These are phyloP conservation scores for Drosophila pruinosa DNA, from an alignment of 1,140 invertebrate species.

Conservation along the genomic window DNA sequence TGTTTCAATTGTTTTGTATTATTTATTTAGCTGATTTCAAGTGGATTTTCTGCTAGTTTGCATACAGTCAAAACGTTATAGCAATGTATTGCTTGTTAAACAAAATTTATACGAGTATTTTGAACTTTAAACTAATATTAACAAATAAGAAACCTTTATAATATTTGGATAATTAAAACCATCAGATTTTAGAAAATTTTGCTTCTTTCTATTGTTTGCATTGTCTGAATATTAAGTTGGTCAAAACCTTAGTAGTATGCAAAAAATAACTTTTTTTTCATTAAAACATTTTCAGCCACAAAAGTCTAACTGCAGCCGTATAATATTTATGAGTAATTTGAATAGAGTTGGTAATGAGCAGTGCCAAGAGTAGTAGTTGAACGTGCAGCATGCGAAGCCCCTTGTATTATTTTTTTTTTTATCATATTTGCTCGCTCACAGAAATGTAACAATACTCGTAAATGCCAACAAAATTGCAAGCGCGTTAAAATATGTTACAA, in stretches of 20 bases:
- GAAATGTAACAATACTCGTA: slow-evolving; percentile 34
- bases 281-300: neutral
- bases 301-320: neutral
- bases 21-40: neutral
- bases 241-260: no score
- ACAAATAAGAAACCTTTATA: neutral
- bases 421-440: neutral
- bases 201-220: no score
- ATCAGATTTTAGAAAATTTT: no score
- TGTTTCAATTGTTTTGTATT: slow-evolving; percentile 5
- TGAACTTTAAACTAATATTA: no score
- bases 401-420: neutral
- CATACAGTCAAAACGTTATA: no score
- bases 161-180: no score
- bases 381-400: neutral
- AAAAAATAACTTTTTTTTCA: neutral
- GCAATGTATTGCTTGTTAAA: no score
- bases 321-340: slow-evolving; percentile 8
- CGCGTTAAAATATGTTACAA: slow-evolving; percentile 74
- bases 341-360: slow-evolving; percentile 23
- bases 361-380: neutral
- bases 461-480: slow-evolving; percentile 39
- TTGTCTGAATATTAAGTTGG: neutral
- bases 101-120: no score
- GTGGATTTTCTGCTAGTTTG: neutral